phyloP scores from a whole-genome alignment of 2,797 vertebrate genomes.

The Thunnus albacares region DNA sequence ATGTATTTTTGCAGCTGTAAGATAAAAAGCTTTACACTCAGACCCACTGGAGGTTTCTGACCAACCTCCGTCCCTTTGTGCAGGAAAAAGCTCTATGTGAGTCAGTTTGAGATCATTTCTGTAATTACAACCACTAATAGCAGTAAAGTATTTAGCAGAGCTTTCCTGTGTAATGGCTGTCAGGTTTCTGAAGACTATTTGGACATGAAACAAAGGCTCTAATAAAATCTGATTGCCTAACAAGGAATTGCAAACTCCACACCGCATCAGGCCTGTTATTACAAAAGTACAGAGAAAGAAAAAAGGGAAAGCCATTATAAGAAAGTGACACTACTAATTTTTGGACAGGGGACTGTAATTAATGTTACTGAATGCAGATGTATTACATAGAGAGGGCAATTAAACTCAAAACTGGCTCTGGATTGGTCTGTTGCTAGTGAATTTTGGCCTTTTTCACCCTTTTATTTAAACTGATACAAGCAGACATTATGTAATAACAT shows the following conservation, averaged over 20 bases:
- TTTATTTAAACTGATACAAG: constrained; percentile 1
- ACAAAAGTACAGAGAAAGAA: constrained; percentile 58
- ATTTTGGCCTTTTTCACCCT: background rate
- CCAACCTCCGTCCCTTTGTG: constrained; percentile 17
- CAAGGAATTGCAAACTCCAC: constrained; percentile 32
- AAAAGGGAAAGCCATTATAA: constrained; percentile 39
- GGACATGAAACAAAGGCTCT: constrained; percentile 25
- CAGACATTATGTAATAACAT: background rate
- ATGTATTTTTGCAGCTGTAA: constrained; percentile 48
- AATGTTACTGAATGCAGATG: constrained; percentile 50
- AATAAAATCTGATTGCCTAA: constrained; percentile 63
- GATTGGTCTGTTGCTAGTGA: background rate
- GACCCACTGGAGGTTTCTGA: constrained; percentile 11
- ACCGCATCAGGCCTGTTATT: constrained; percentile 50
- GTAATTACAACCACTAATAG: constrained; percentile 69
- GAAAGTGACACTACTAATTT: constrained; percentile 62
- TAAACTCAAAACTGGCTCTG: background rate
- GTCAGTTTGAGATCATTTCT: constrained; percentile 61
- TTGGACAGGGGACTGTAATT: constrained; percentile 56
- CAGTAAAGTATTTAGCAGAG: constrained; percentile 57
- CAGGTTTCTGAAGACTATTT: constrained; percentile 51
- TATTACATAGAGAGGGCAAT: constrained; percentile 17
- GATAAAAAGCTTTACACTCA: constrained; percentile 6
- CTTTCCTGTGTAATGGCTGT: constrained; percentile 57
- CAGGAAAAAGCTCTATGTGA: constrained; percentile 35